Conservation (phyloP, 2,888 invertebrate genomes). For the Aelia acuminata region DNA sequence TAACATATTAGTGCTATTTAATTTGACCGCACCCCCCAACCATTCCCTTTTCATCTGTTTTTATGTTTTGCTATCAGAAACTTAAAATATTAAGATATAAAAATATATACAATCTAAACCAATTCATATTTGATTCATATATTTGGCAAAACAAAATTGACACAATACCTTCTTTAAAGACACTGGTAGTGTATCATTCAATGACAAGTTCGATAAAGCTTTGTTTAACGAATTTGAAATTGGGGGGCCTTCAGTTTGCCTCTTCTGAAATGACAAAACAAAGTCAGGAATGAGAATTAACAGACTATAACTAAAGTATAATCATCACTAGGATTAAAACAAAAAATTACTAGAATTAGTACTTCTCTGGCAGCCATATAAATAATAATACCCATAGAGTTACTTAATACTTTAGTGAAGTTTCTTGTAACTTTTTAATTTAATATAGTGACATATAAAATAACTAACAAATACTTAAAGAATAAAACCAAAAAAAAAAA, state of each 20-base stretch:
- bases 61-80: too few species aligned
- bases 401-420: background rate
- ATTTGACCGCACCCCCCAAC: too few species aligned
- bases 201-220: slow-evolving; percentile 69
- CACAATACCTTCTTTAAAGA: slow-evolving; percentile 71
- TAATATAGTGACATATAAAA: background rate
- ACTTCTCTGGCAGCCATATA: slow-evolving; percentile 59
- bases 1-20: too few species aligned
- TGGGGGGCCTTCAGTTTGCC: slow-evolving; percentile 68
- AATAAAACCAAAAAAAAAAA: slow-evolving; percentile 11
- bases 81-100: background rate
- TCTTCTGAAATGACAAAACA: slow-evolving; percentile 66
- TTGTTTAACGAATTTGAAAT: slow-evolving; percentile 69
- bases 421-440: background rate
- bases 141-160: background rate
- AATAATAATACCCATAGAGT: slow-evolving; percentile 68
- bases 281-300: slow-evolving; percentile 63
- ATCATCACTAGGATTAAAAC: background rate
- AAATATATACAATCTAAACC: background rate
- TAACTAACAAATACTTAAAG: background rate
- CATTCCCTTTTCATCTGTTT: too few species aligned
- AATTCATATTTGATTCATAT: background rate
- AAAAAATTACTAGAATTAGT: slow-evolving; percentile 50
- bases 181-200: slow-evolving; percentile 69
- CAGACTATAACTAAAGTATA: background rate